A percentile compares a stretch with the other conserved stretches of the same genome.
Evolutionary conservation across 2,888 invertebrate genomes (phyloP).

Genomic region (Orchesella flavescens): DNA sequence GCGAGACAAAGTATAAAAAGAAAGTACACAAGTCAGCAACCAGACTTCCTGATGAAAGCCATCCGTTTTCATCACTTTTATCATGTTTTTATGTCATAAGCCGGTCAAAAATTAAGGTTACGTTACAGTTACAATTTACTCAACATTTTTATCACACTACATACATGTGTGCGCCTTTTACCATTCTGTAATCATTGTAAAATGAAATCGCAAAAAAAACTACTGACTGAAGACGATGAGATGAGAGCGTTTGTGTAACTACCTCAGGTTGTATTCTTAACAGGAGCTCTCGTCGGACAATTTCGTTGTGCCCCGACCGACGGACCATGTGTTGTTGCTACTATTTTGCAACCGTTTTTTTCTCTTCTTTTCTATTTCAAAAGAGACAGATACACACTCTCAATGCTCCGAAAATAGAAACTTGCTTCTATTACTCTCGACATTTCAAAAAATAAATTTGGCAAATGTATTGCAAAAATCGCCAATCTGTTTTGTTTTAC

Average conservation of each 20-base stretch:
- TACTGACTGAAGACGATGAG: neutral
- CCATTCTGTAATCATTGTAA: neutral
- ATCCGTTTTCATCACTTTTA: constrained; percentile 48
- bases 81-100: constrained; percentile 26
- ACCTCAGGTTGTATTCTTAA: neutral
- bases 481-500: constrained; percentile 19
- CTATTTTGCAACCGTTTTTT: constrained; percentile 45
- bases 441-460: constrained; percentile 41
- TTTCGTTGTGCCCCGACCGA: constrained; percentile 36
- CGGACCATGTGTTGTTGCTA: constrained; percentile 43
- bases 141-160: neutral
- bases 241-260: neutral
- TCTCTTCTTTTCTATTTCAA: constrained; percentile 1
- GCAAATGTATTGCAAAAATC: constrained; percentile 59
- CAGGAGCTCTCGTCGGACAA: constrained; percentile 36
- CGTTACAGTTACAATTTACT: constrained; percentile 23
- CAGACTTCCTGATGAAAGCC: constrained; percentile 50
- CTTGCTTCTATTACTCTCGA: constrained; percentile 9
- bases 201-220: too few species aligned
- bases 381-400: neutral
- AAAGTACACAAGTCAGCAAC: neutral
- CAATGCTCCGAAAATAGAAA: constrained; percentile 59
- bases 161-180: neutral
- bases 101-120: constrained; percentile 56
- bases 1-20: too few species aligned